These are phyloP conservation scores for Hypercompe scribonia DNA, from an alignment of 2,888 invertebrate species.

Conservation along the genomic window DNA sequence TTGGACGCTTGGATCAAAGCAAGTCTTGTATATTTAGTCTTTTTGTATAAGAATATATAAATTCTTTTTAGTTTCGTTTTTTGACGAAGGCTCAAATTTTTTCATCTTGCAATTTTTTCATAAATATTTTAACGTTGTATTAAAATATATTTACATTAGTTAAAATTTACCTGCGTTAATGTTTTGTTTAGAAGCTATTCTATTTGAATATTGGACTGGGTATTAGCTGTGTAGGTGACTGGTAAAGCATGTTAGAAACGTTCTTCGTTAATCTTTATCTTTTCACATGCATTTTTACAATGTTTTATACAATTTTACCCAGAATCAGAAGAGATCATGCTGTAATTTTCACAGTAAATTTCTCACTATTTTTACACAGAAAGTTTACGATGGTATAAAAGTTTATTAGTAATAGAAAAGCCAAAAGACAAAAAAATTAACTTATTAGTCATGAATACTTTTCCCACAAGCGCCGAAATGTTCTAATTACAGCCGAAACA, in stretches of 20 bases:
- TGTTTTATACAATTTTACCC: too few species aligned
- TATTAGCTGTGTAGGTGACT: background rate
- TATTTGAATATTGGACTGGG: background rate
- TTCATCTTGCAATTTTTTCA: background rate
- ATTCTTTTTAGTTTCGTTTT: background rate
- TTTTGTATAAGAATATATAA: background rate
- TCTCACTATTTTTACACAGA: too few species aligned
- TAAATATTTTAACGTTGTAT: background rate
- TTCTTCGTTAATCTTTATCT: background rate
- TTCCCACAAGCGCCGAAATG: background rate
- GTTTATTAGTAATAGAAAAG: background rate
- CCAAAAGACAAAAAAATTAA: background rate
- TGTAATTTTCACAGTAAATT: too few species aligned
- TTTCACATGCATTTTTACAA: background rate
- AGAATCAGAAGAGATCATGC: too few species aligned
- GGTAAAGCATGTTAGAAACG: too few species aligned
- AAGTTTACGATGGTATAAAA: background rate
- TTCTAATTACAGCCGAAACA: constrained; percentile 40
- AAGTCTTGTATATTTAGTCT: too few species aligned
- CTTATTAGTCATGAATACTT: background rate
- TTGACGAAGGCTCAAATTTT: too few species aligned
- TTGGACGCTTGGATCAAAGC: background rate
- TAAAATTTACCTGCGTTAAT: background rate
- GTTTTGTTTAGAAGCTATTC: background rate
- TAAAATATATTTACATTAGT: background rate